These are phyloP conservation scores for Hydropotes inermis DNA, from an alignment of 2,113 vertebrate genomes.

Conservation along the genomic window DNA sequence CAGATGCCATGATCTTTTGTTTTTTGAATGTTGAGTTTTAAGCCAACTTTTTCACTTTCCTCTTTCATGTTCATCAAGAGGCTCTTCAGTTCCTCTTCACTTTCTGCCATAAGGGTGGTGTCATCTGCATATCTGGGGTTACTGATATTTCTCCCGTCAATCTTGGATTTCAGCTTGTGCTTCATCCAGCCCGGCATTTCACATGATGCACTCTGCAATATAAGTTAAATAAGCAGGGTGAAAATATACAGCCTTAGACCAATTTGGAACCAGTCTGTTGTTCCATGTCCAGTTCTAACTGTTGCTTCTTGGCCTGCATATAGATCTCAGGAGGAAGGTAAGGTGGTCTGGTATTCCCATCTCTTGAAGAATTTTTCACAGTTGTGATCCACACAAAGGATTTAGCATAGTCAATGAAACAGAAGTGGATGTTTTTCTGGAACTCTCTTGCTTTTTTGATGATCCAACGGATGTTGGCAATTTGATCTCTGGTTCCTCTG, in stretches of 20 bases:
- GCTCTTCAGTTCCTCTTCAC: not conserved
- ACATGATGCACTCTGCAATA: not conserved
- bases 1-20: not conserved
- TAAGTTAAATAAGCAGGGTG: not conserved
- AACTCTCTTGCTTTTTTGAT: not conserved
- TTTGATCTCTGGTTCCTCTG: not conserved
- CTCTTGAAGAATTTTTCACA: not conserved
- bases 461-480: not conserved
- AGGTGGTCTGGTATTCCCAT: not conserved
- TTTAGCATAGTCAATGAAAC: not conserved
- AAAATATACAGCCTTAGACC: not conserved
- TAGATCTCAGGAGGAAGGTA: not conserved
- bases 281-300: not conserved
- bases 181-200: not conserved
- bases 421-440: not conserved
- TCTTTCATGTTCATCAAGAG: not conserved
- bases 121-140: not conserved
- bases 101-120: not conserved
- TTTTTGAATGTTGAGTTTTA: not conserved
- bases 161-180: not conserved
- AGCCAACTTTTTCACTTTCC: not conserved
- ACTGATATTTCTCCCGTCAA: not conserved
- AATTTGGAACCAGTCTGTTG: not conserved
- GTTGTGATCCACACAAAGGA: not conserved
- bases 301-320: not conserved